These are phyloP conservation scores for Corapipo altera DNA, from an alignment of 2,113 vertebrate species.

Conservation along the genomic window DNA sequence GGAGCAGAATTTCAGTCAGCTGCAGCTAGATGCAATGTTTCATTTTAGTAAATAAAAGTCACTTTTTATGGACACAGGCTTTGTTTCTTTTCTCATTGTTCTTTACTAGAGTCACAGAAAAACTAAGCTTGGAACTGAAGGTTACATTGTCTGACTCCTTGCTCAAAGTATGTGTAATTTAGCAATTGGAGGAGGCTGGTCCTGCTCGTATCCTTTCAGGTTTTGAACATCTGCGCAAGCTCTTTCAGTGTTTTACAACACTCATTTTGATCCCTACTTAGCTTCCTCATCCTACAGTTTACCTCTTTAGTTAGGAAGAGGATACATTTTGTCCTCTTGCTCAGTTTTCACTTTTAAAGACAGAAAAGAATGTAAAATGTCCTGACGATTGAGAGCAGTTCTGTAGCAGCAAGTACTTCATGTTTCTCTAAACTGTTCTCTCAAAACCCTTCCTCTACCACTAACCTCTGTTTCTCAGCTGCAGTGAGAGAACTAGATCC, in stretches of 20 bases:
- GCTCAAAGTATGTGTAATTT: neutral
- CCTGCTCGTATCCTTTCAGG: neutral
- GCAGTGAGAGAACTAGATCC: neutral
- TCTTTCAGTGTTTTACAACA: neutral
- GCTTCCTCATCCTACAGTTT: neutral
- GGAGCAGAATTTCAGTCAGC: neutral
- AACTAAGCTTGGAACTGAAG: neutral
- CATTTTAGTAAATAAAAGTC: neutral
- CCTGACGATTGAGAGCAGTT: neutral
- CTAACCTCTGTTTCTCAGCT: neutral
- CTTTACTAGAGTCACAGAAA: neutral
- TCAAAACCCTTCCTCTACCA: neutral
- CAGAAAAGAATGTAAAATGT: neutral
- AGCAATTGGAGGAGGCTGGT: neutral
- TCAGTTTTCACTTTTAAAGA: neutral
- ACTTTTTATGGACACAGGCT: neutral
- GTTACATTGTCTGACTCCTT: neutral
- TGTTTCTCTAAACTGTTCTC: neutral
- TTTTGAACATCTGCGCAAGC: rapidly evolving
- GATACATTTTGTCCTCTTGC: neutral
- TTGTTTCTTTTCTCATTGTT: neutral
- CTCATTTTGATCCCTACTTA: neutral
- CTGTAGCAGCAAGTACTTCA: neutral
- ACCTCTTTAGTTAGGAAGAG: neutral
- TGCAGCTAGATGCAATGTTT: neutral